Conservation (phyloP, 2,113 vertebrate species). For the Anarrhichthys ocellatus region DNA sequence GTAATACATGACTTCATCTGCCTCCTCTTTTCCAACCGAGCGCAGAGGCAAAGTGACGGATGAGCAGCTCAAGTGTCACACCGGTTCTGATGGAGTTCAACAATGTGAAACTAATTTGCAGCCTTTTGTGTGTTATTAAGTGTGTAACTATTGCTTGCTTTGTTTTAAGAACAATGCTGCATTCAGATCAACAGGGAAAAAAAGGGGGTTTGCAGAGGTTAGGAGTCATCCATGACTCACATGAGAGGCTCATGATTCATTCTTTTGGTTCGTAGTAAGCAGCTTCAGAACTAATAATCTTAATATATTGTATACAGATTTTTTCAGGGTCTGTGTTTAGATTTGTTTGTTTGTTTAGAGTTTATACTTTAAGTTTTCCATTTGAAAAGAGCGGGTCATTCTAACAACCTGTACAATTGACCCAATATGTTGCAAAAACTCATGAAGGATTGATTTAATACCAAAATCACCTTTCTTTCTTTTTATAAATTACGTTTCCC, state of each 20-base stretch:
- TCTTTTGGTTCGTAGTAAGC: slow-evolving; percentile 8
- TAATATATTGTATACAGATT: background rate
- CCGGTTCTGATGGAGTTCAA: background rate
- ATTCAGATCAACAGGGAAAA: background rate
- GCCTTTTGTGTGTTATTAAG: background rate
- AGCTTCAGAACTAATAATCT: background rate
- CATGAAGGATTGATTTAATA: background rate
- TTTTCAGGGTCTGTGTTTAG: background rate
- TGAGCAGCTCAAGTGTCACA: background rate
- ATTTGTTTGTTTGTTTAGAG: background rate
- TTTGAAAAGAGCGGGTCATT: background rate
- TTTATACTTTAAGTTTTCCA: background rate
- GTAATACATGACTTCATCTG: slow-evolving; percentile 5
- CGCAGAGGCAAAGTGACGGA: background rate
- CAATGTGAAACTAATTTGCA: background rate
- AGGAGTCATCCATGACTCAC: slow-evolving; percentile 41
- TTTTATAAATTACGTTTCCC: background rate
- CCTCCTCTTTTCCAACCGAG: background rate
- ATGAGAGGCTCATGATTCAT: slow-evolving; percentile 5
- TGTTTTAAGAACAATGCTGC: background rate
- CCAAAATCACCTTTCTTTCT: background rate
- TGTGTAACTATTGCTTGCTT: background rate
- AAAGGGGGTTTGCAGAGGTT: background rate
- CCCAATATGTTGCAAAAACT: background rate
- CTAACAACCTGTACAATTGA: background rate